These are phyloP conservation scores for Lepas anatifera DNA, from an alignment of 2,888 invertebrate species.

Conservation along the genomic window DNA sequence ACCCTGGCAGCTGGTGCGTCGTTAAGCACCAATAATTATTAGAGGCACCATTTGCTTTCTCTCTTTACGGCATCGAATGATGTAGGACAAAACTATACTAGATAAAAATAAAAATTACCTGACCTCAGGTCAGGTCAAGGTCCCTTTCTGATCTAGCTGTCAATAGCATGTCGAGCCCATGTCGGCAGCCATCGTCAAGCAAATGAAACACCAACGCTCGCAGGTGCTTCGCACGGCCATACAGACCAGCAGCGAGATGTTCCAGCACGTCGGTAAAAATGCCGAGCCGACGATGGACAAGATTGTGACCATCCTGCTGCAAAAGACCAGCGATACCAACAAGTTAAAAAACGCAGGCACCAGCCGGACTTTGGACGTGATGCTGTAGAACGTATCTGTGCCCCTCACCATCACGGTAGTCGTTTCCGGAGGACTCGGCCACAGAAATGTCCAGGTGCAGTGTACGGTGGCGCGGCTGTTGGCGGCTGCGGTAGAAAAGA, in stretches of 20 bases:
- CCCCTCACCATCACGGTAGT: background rate
- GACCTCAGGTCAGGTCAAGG: no score
- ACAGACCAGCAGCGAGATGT: slow-evolving; percentile 65
- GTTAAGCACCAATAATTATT: no score
- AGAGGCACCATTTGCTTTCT: no score
- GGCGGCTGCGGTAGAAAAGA: slow-evolving; percentile 53
- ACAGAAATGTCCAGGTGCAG: slow-evolving; percentile 78
- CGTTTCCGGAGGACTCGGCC: slow-evolving; percentile 31
- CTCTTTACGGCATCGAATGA: no score
- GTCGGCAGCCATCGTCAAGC: slow-evolving; percentile 53
- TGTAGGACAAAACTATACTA: no score
- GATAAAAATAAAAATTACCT: no score
- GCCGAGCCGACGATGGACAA: slow-evolving; percentile 73
- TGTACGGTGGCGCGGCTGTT: slow-evolving; percentile 69
- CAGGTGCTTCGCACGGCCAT: slow-evolving; percentile 85
- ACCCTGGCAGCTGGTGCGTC: no score
- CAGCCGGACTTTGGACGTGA: slow-evolving; percentile 60
- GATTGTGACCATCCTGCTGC: slow-evolving; percentile 62
- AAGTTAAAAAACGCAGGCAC: slow-evolving; percentile 84
- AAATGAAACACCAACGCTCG: slow-evolving; percentile 80
- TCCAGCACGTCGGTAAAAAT: slow-evolving; percentile 39
- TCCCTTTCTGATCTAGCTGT: no score
- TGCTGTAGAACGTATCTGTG: slow-evolving; percentile 55
- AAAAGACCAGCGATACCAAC: slow-evolving; percentile 86
- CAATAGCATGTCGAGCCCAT: slow-evolving; percentile 55